Conservation (phyloP, 2,888 invertebrate species). For the Galerucella calmariensis region DNA sequence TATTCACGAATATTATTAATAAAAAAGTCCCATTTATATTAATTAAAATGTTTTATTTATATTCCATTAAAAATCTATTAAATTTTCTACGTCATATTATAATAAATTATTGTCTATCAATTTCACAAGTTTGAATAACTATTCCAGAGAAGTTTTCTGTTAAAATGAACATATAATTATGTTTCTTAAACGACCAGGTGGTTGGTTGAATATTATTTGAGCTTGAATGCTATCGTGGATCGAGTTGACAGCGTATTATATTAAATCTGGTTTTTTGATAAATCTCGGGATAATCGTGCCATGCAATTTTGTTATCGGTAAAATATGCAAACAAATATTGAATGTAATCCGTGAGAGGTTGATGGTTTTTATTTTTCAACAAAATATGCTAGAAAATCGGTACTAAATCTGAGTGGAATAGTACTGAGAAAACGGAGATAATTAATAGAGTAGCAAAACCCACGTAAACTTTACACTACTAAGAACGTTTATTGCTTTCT, state of each 20-base stretch:
- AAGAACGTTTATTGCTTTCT: slow-evolving; percentile 5
- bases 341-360: slow-evolving; percentile 13
- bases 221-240: slow-evolving; percentile 52
- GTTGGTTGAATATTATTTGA: slow-evolving; percentile 42
- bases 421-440: too few relatives aligned
- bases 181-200: slow-evolving; percentile 51
- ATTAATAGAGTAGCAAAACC: too few relatives aligned
- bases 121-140: background rate
- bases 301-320: slow-evolving; percentile 51
- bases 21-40: too few relatives aligned
- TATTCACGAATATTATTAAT: too few relatives aligned
- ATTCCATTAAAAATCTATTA: too few relatives aligned
- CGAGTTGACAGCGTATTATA: slow-evolving; percentile 52
- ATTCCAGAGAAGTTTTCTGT: slow-evolving; percentile 4
- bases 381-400: background rate
- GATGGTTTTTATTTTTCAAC: background rate
- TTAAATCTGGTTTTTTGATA: slow-evolving; percentile 60
- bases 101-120: background rate
- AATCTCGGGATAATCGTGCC: slow-evolving; percentile 55
- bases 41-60: too few relatives aligned
- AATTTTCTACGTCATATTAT: too few relatives aligned
- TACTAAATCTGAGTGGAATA: too few relatives aligned
- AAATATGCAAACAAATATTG: slow-evolving; percentile 8
- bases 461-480: too few relatives aligned
- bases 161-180: slow-evolving; percentile 43